Evolutionary conservation across 2,113 vertebrate genomes (phyloP), one percentile per base, ranked within the genome.

Genomic region (Pogona vitticeps): DNA sequence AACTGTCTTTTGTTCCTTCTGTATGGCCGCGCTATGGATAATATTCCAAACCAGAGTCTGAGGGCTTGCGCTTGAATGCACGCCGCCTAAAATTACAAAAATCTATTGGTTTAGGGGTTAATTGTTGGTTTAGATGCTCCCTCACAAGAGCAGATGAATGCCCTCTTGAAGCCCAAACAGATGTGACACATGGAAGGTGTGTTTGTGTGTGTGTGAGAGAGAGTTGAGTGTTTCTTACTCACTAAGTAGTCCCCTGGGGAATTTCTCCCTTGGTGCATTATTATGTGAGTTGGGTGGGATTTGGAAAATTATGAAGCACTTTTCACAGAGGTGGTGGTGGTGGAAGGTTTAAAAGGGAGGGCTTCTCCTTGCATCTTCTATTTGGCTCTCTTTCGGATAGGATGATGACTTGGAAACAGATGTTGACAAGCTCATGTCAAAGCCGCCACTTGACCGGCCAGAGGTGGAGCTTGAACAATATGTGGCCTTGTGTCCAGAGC

Each of bases 361-460:
- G 0, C 36, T 77, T 21, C 61, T 67, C 15, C 33, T 5, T 6
- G 6, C 76, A 77, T 26, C 17, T 68, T 78, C 0, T 36, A 79
- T 85, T 80, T 26, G 80, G 59, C 70, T 67, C 91, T 52, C 92
- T 10, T 26, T 89, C n/a, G 61, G 91, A n/a, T 85, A 99, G 98
- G 97, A 98, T 80, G 97, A 98, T 36, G 98, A 99, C 87, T 94
- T 99, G 92, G 98, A 99, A 95, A 98, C 97, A 9, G 98, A 99
- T 58, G 67, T 97, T 82, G 96, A 92, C 91, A 97, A 97, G 86
- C 88, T 98, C 88, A 95, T 76, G 36, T 87, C 94, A 61, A 96
- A 87, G 12, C 96, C 97, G 13, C 92, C 91, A 1, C 96, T 94
- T 23, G 97, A 98, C 89, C 63, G 97, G 40, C 95, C 97, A 17